These are phyloP conservation scores for Epinephelus cyanopodus DNA, from an alignment of 2,113 vertebrate genomes.

Conservation along the genomic window DNA sequence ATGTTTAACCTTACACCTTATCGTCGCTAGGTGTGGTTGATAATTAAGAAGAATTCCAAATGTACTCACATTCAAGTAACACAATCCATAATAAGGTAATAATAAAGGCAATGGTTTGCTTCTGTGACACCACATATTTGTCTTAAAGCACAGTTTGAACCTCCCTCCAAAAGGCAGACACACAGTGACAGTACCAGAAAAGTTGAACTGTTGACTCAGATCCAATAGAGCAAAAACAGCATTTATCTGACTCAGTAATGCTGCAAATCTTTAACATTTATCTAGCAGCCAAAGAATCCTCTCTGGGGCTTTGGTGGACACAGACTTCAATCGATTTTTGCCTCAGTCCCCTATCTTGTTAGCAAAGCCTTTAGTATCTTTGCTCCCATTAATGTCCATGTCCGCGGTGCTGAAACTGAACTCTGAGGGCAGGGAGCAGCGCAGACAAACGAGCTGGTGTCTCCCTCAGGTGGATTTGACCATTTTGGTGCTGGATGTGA, in stretches of 20 bases:
- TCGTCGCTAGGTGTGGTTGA: too few relatives aligned
- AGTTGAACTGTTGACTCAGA: background rate
- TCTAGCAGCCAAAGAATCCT: background rate
- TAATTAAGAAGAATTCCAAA: too few relatives aligned
- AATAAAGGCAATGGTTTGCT: background rate
- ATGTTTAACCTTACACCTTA: background rate
- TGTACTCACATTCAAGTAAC: background rate
- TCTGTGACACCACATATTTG: background rate
- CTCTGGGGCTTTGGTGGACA: slow-evolving; percentile 3
- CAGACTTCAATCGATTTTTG: slow-evolving; percentile 19
- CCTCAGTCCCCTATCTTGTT: slow-evolving; percentile 15
- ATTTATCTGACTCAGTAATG: slow-evolving; percentile 11
- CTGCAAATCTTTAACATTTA: background rate
- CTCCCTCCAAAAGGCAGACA: too few relatives aligned
- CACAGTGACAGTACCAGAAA: background rate
- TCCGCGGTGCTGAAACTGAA: slow-evolving; percentile 7
- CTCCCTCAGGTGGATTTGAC: slow-evolving; percentile 86
- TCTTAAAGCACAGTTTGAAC: background rate
- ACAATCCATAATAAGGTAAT: background rate
- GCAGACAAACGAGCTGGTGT: background rate
- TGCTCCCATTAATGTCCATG: slow-evolving; percentile 6
- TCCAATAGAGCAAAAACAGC: background rate
- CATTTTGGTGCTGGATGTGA: slow-evolving; percentile 94
- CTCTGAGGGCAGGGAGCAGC: background rate
- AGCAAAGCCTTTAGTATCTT: slow-evolving; percentile 25